Evolutionary conservation across 2,888 invertebrate species (phyloP), one percentile per base, ranked within the genome.

Genomic region (Cerastis rubricosa): DNA sequence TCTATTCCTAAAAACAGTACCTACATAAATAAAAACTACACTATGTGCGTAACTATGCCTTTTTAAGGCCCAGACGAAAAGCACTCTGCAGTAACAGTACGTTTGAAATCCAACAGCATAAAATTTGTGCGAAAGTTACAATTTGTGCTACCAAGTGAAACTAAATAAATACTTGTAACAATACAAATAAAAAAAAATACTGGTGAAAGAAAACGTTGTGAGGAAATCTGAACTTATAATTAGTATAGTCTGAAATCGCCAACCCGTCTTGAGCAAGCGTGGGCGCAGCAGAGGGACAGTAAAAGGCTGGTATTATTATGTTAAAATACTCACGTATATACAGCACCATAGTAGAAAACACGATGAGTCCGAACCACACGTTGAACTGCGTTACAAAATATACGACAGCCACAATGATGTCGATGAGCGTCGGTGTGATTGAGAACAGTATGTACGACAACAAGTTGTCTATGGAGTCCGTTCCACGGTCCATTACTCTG

Each of bases 401-500:
- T 5, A 98, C 95, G 29, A 99, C 98, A 2, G 99, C 99, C 4
- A 99, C 97, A 0, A 99, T 67, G 79, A 99, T 99, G 93, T 99
- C 99, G 22, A 98, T 95, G 77, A 99, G 97, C 0, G 99, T 99
- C 0, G 99, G 99, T 0, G 98, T 93, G 86, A 99, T 99, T 65
- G 99, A 99, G 95, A 99, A 99, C 63, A 99, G 96, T 68, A 99
- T 98, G 92, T 98, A 99, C 90, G 98, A 99, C 1, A 99, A 97
- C 17, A 99, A 97, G 94, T 98, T 99, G 95, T 99, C 99, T 88
- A 99, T 99, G 74, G 99, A 99, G 89, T 99, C 99, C 0, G 99
- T 99, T 85, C 99, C 99, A 81, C 99, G 97, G 95, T 99, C 99
- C 98, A 99, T 99, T 0, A 99, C 98, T 54, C 99, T 97, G 3